Evolutionary conservation across 2,113 vertebrate genomes (phyloP).

Genomic region (Martes martes): DNA sequence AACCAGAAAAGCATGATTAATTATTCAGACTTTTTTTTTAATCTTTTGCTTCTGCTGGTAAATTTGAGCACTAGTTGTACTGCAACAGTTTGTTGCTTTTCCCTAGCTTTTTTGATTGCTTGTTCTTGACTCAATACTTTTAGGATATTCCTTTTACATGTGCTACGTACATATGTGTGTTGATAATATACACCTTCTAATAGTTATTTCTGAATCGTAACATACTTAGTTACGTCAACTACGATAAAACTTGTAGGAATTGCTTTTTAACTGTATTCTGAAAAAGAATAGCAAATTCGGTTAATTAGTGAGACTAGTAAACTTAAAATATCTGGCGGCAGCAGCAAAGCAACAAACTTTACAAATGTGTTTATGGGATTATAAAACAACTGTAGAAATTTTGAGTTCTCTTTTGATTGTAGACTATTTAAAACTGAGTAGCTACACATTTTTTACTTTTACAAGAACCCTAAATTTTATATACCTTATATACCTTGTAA

Average conservation of each 20-base stretch:
- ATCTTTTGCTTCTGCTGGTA: not conserved
- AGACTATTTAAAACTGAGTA: not conserved
- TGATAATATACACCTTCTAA: not conserved
- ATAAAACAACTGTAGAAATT: not conserved
- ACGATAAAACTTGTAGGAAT: not conserved
- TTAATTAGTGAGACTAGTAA: constrained; percentile 16
- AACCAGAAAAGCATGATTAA: not conserved
- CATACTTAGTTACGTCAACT: not conserved
- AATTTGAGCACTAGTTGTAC: not conserved
- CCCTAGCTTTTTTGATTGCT: not conserved
- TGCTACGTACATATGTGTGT: not conserved
- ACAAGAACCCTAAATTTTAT: not conserved
- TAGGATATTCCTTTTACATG: not conserved
- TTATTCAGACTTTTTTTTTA: not conserved
- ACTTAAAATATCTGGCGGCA: not conserved
- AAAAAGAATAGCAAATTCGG: not conserved
- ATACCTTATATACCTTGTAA: not conserved
- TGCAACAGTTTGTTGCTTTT: not conserved
- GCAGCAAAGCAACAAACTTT: not conserved
- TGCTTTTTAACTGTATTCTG: constrained; percentile 1
- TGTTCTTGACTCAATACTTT: not conserved
- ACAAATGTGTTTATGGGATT: not conserved
- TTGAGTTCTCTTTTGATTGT: not conserved
- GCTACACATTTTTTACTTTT: not conserved
- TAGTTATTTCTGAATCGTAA: constrained; percentile 10